These are phyloP conservation scores for Dolichoris vasculosae DNA, from an alignment of 1,140 invertebrate species.

Conservation along the genomic window DNA sequence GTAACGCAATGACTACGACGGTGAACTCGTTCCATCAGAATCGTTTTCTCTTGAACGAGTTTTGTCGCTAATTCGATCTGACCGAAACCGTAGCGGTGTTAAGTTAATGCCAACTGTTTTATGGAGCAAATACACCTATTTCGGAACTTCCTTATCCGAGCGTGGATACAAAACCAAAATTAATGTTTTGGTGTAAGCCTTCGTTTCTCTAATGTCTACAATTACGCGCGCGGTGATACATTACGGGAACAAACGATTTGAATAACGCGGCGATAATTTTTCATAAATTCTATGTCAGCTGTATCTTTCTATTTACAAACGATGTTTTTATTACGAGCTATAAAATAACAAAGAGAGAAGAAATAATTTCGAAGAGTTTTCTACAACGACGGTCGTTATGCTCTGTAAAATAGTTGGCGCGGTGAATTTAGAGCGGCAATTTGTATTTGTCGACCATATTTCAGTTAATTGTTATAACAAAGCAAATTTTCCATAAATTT, in stretches of 20 bases:
- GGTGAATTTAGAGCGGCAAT: neutral
- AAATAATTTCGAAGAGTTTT: neutral
- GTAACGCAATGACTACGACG: slow-evolving; percentile 4
- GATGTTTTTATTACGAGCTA: neutral
- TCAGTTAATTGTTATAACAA: slow-evolving; percentile 8
- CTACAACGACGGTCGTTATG: neutral
- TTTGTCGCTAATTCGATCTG: slow-evolving; percentile 63
- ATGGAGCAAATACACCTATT: slow-evolving; percentile 8
- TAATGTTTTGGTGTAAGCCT: neutral
- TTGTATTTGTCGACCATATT: neutral
- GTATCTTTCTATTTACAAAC: neutral
- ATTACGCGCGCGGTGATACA: neutral
- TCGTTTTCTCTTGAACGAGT: slow-evolving; percentile 57
- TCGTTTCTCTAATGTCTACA: neutral
- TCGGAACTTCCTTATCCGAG: slow-evolving; percentile 26
- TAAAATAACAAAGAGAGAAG: neutral
- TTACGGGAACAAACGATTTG: neutral
- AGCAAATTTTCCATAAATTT: slow-evolving; percentile 25
- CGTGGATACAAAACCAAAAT: slow-evolving; percentile 5
- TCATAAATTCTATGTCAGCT: neutral
- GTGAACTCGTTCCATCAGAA: slow-evolving; percentile 61
- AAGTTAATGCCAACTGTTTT: slow-evolving; percentile 59
- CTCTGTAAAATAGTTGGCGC: neutral
- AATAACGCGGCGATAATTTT: neutral
- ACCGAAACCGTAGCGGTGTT: slow-evolving; percentile 67